phyloP scores from a whole-genome alignment of 2,888 invertebrate species.

The Tiliacea citrago region DNA sequence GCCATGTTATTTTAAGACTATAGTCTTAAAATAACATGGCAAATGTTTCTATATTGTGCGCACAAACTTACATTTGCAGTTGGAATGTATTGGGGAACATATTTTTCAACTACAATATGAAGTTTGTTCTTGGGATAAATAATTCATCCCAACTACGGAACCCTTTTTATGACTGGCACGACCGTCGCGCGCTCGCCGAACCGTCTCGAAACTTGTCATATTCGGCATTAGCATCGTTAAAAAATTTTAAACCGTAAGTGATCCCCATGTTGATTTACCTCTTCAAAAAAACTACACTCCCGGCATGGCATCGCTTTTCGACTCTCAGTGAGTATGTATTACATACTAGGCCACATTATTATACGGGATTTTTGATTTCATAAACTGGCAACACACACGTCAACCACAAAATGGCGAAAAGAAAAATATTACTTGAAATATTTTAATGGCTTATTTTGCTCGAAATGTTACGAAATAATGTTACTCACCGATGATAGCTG shows the following conservation, averaged over 20 bases:
- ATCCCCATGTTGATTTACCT: too few species aligned
- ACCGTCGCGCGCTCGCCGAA: too few species aligned
- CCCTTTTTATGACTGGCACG: background rate
- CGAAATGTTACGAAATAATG: background rate
- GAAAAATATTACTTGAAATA: background rate
- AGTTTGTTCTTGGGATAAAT: too few species aligned
- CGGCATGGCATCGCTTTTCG: background rate
- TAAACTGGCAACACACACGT: background rate
- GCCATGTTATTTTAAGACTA: too few species aligned
- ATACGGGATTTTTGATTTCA: background rate
- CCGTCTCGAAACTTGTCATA: background rate
- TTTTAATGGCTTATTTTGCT: background rate
- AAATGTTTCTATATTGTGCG: too few species aligned
- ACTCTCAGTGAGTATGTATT: background rate
- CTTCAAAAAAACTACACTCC: background rate
- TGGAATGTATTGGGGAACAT: too few species aligned
- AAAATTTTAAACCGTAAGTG: background rate
- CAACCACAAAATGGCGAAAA: background rate
- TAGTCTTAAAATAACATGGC: too few species aligned
- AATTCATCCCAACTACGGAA: too few species aligned
- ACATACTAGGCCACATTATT: background rate
- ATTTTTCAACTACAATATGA: too few species aligned
- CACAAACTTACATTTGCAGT: too few species aligned
- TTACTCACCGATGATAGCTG: slow-evolving; percentile 3
- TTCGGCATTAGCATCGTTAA: background rate